phyloP scores from a whole-genome alignment of 2,797 vertebrate species.

The Gallirallus australis region DNA sequence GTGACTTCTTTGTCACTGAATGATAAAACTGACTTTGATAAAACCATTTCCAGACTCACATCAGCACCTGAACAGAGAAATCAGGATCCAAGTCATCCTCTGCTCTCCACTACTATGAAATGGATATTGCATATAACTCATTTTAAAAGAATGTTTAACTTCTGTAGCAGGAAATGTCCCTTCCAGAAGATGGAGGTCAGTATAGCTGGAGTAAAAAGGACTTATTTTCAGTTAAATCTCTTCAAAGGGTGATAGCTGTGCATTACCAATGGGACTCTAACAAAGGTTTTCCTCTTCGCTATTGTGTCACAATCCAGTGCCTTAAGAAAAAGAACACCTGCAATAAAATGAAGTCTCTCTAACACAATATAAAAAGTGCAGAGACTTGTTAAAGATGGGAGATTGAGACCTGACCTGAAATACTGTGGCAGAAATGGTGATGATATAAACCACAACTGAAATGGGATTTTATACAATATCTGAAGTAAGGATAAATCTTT shows the following conservation, averaged over 20 bases:
- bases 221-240: slow-evolving; percentile 34
- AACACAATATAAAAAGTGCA: slow-evolving; percentile 16
- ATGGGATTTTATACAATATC: slow-evolving; percentile 19
- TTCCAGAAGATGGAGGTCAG: slow-evolving; percentile 36
- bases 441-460: slow-evolving; percentile 8
- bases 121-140: not conserved
- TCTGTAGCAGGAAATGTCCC: slow-evolving; percentile 14
- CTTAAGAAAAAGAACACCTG: slow-evolving; percentile 39
- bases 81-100: not conserved
- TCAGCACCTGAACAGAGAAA: not conserved
- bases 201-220: slow-evolving; percentile 22
- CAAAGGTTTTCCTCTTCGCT: slow-evolving; percentile 1
- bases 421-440: not conserved
- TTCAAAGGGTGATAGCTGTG: slow-evolving; percentile 25
- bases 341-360: slow-evolving; percentile 31
- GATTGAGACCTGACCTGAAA: slow-evolving; percentile 37
- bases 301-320: not conserved
- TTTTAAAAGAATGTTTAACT: slow-evolving; percentile 45
- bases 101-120: not conserved
- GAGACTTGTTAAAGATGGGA: slow-evolving; percentile 34
- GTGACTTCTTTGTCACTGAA: too few species aligned
- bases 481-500: slow-evolving; percentile 25
- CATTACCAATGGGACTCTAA: slow-evolving; percentile 12
- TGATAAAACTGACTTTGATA: too few species aligned
- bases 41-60: not conserved